Conservation (phyloP, 2,888 invertebrate genomes). For the Teleiodes luculella region DNA sequence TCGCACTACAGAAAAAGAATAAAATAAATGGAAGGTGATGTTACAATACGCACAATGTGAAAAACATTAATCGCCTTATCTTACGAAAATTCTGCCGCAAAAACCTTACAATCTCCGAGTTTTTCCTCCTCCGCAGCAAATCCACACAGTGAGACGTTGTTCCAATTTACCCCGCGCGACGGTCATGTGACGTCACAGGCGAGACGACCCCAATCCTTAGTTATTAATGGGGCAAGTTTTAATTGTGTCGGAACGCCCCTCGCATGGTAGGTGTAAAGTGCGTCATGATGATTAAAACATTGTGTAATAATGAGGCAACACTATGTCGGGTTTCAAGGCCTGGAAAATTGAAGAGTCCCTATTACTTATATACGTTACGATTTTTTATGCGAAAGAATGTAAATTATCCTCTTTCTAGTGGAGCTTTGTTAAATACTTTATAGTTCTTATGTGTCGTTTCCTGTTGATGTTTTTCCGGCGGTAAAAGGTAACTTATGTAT, state of each 20-base stretch:
- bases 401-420: too few relatives aligned
- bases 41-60: too few relatives aligned
- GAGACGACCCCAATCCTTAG: conserved; percentile 48
- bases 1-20: too few relatives aligned
- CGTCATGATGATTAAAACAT: conserved; percentile 16
- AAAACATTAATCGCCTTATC: background rate
- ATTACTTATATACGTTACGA: too few relatives aligned
- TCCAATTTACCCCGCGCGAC: conserved; percentile 24
- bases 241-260: conserved; percentile 43
- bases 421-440: too few relatives aligned
- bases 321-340: too few relatives aligned
- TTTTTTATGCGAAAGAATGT: too few relatives aligned
- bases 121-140: background rate
- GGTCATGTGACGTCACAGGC: background rate
- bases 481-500: too few relatives aligned
- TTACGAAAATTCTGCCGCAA: background rate
- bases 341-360: too few relatives aligned
- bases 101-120: background rate
- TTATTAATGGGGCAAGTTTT: conserved; percentile 67
- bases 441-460: too few relatives aligned
- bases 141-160: background rate
- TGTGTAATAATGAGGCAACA: conserved; percentile 8
- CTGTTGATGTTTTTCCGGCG: too few relatives aligned
- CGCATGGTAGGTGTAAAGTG: conserved; percentile 13
- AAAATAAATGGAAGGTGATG: too few relatives aligned